Evolutionary conservation across 2,888 invertebrate species (phyloP).

Genomic region (Phaonia tiefii): DNA sequence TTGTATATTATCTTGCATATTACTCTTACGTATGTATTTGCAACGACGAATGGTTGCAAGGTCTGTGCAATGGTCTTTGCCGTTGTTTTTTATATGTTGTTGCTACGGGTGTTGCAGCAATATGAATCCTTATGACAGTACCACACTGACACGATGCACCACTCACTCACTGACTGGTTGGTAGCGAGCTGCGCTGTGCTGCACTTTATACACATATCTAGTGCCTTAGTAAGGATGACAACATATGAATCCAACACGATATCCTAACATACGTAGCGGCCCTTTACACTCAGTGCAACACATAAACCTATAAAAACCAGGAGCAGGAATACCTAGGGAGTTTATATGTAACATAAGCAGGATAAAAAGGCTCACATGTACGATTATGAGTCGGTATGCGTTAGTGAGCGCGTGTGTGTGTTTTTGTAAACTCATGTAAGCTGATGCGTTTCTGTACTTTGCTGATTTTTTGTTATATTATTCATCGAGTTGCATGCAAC

Average conservation of each 20-base stretch:
- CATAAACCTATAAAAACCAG: conserved; percentile 58
- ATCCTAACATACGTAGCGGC: background rate
- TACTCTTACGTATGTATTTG: background rate
- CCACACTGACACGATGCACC: conserved; percentile 67
- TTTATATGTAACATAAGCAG: too few relatives aligned
- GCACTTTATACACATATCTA: conserved; percentile 55
- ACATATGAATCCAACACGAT: conserved; percentile 1
- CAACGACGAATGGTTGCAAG: conserved; percentile 53
- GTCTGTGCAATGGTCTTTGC: conserved; percentile 45
- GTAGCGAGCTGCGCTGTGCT: too few relatives aligned
- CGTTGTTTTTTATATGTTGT: conserved; percentile 8
- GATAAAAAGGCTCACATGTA: background rate
- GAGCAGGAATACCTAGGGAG: conserved; percentile 32
- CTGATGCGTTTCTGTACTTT: conserved; percentile 42
- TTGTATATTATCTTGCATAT: background rate
- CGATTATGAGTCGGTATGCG: background rate
- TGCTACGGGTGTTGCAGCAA: conserved; percentile 48
- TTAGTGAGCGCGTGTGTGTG: too few relatives aligned
- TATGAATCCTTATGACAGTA: conserved; percentile 65
- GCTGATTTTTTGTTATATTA: conserved; percentile 1
- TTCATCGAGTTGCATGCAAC: conserved; percentile 2
- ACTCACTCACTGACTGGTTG: conserved; percentile 43
- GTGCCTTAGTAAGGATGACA: conserved; percentile 59
- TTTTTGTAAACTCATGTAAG: too few relatives aligned
- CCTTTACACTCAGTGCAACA: conserved; percentile 17